A percentile compares a stretch with the other conserved stretches of the same genome.
These are phyloP conservation scores for Brachyptera putata DNA, from an alignment of 2,888 invertebrate species.

Conservation along the genomic window DNA sequence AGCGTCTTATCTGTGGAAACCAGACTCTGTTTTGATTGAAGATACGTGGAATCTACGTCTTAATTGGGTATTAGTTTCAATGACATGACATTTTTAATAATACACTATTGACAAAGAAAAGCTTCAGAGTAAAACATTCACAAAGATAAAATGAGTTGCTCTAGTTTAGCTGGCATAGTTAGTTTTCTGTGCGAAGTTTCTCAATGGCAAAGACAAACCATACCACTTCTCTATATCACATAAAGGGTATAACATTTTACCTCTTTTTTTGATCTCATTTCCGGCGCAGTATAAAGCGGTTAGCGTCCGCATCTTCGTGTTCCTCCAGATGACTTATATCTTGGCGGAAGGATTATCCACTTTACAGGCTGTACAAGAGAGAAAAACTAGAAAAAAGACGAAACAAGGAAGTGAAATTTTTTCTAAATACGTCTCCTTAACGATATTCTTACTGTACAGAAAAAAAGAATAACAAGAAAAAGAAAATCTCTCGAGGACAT, in stretches of 20 bases:
- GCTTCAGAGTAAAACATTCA: too few relatives aligned
- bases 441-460: slow-evolving; percentile 1
- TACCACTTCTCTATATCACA: slow-evolving; percentile 1
- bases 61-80: too few relatives aligned
- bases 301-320: slow-evolving; percentile 2
- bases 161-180: too few relatives aligned
- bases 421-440: slow-evolving; percentile 12
- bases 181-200: too few relatives aligned
- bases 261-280: slow-evolving; percentile 13
- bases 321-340: slow-evolving; percentile 9
- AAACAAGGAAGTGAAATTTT: slow-evolving; percentile 19
- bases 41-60: too few relatives aligned
- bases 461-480: not conserved
- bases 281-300: slow-evolving; percentile 4
- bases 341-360: slow-evolving; percentile 18
- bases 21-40: too few relatives aligned
- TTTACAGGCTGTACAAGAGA: slow-evolving; percentile 8
- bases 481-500: not conserved
- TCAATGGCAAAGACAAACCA: too few relatives aligned
- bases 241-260: slow-evolving; percentile 6
- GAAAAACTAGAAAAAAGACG: not conserved
- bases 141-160: too few relatives aligned
- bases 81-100: too few relatives aligned
- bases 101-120: too few relatives aligned
- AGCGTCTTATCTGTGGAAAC: too few relatives aligned